Conservation (phyloP, 2,797 vertebrate genomes). For the Columba guinea region DNA sequence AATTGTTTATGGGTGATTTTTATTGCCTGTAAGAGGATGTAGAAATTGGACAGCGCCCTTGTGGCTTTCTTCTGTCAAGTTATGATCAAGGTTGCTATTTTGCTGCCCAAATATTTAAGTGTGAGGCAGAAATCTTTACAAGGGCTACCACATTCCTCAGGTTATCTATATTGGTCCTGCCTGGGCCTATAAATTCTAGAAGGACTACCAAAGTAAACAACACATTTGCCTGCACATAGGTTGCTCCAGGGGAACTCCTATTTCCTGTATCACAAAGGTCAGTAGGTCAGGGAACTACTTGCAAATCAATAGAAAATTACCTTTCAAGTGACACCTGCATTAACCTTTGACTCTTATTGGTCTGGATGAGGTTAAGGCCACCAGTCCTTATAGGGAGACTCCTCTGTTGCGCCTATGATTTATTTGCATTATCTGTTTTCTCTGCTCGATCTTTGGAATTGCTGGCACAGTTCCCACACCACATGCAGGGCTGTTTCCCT, state of each 20-base stretch:
- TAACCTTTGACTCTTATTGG: conserved; percentile 58
- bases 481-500: background rate
- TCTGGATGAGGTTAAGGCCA: conserved; percentile 32
- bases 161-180: conserved; percentile 55
- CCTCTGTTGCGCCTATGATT: background rate
- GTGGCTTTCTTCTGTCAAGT: conserved; percentile 48
- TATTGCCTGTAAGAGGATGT: conserved; percentile 43
- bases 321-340: conserved; percentile 57
- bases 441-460: conserved; percentile 39
- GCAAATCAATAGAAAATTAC: conserved; percentile 63
- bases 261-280: conserved; percentile 38
- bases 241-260: conserved; percentile 21
- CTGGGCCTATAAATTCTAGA: conserved; percentile 57
- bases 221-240: conserved; percentile 30
- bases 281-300: conserved; percentile 56
- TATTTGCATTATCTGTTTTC: conserved; percentile 47
- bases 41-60: background rate
- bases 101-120: conserved; percentile 48
- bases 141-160: conserved; percentile 59
- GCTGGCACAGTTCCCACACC: conserved; percentile 3
- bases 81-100: conserved; percentile 39
- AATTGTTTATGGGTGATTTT: conserved; percentile 47
- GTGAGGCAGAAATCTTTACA: conserved; percentile 34
- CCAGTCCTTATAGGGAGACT: background rate
- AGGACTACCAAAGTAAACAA: conserved; percentile 65